These are phyloP conservation scores for Chrysocyon brachyurus DNA, from an alignment of 2,797 vertebrate species.

Conservation along the genomic window DNA sequence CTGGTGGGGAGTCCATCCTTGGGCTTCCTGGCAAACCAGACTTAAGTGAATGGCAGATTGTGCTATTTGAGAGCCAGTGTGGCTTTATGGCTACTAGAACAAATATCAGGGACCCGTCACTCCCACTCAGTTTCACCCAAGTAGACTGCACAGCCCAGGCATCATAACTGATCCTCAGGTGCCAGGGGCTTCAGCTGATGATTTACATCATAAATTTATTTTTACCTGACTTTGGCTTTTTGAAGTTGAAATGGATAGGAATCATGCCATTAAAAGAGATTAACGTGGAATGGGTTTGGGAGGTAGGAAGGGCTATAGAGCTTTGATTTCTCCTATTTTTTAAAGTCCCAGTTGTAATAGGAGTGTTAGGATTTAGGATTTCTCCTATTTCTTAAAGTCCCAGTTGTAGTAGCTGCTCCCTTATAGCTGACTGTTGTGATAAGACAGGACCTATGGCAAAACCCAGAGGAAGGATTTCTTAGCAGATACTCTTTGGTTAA, in stretches of 20 bases:
- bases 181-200: background rate
- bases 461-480: background rate
- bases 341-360: background rate
- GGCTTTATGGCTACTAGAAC: conserved; percentile 48
- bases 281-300: background rate
- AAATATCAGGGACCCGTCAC: background rate
- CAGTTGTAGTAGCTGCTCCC: background rate
- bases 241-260: background rate
- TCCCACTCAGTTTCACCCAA: background rate
- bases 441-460: background rate
- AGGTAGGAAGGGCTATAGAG: background rate
- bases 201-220: background rate
- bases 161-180: background rate
- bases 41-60: conserved; percentile 81
- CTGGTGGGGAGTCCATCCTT: conserved; percentile 81
- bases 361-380: background rate
- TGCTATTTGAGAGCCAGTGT: conserved; percentile 57
- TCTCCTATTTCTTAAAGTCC: background rate
- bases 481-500: too few species aligned
- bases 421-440: background rate
- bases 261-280: background rate
- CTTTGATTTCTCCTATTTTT: background rate
- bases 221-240: background rate
- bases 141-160: background rate
- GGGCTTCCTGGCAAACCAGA: conserved; percentile 76